Evolutionary conservation across 2,888 invertebrate genomes (phyloP), one percentile per base, ranked within the genome.

Genomic region (Acanthopleura granulata): DNA sequence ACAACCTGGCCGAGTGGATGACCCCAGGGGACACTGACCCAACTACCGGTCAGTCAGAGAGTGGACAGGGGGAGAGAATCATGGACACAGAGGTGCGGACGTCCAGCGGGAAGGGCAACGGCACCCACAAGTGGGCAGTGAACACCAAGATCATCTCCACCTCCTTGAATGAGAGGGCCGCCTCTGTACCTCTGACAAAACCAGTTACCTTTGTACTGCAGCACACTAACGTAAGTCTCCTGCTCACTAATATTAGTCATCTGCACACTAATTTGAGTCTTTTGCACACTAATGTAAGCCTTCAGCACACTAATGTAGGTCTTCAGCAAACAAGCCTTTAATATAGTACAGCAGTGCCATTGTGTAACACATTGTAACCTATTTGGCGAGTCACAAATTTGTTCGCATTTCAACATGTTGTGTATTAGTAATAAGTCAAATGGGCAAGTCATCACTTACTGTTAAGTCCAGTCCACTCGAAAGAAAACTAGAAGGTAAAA

Each of bases 181-280:
- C 76, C 16, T 78, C 75, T 16, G 74, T 83, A 11, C 76, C 62
- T 1, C 78, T 84, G 61, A 61, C 75, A 11, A 81, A 97, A 87
- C 96, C 96, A 75, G 96, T 97, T 29, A 93, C 93, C 62, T 91
- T 97, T 76, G 94, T 95, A 1, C 93, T 98, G 91, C 94, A 94
- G 84, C 97, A 97, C 91, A 91, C 96, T 78, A 94, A 79, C 76
- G 84, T 84, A 75, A 73, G 76, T 66, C 25, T 29, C n/a, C 6
- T 4, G 25, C 69, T 9, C 18, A 3, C 69, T 18, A 6, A 9
- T 27, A 15, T 69, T 4, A 4, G 40, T 40, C 40, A 66, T 25
- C 6, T 4, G 25, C 69, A 69, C 18, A 3, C 69, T 18, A 6
- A 9, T 27, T 4, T 69, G 69, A 4, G 40, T 40, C 40, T 40